Conservation (phyloP, 2,888 invertebrate genomes). For the Corbicula japonica region DNA sequence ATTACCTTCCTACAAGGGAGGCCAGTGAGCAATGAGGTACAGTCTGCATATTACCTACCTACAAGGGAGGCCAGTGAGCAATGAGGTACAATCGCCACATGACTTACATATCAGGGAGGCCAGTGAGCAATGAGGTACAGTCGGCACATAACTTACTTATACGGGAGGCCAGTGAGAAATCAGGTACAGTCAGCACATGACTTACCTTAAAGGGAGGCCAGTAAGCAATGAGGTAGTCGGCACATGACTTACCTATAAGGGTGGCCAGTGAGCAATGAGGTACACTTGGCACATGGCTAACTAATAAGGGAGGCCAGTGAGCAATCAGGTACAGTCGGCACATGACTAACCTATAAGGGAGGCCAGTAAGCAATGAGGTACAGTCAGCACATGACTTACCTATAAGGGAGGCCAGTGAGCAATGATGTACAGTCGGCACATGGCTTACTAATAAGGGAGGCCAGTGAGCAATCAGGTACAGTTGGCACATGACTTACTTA, state of each 20-base stretch:
- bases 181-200: conserved; percentile 97
- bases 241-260: conserved; percentile 93
- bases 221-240: conserved; percentile 85
- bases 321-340: conserved; percentile 98
- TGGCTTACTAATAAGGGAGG: conserved; percentile 94
- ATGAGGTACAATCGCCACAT: conserved; percentile 98
- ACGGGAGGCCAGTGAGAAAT: conserved; percentile 97
- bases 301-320: conserved; percentile 97
- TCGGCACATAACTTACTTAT: too few relatives aligned
- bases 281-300: conserved; percentile 94
- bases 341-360: conserved; percentile 94
- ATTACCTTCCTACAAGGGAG: conserved; percentile 93
- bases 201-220: conserved; percentile 92
- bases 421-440: conserved; percentile 98
- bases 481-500: conserved; percentile 96
- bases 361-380: conserved; percentile 87
- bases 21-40: conserved; percentile 87
- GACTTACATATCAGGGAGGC: conserved; percentile 94
- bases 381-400: conserved; percentile 93
- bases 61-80: conserved; percentile 98
- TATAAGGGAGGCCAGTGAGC: conserved; percentile 97
- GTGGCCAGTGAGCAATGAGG: conserved; percentile 98
- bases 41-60: too few relatives aligned
- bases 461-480: conserved; percentile 97
- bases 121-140: conserved; percentile 88